Evolutionary conservation across 2,888 invertebrate species (phyloP), one percentile per base, ranked within the genome.

Genomic region (Ochropacha duplaris): DNA sequence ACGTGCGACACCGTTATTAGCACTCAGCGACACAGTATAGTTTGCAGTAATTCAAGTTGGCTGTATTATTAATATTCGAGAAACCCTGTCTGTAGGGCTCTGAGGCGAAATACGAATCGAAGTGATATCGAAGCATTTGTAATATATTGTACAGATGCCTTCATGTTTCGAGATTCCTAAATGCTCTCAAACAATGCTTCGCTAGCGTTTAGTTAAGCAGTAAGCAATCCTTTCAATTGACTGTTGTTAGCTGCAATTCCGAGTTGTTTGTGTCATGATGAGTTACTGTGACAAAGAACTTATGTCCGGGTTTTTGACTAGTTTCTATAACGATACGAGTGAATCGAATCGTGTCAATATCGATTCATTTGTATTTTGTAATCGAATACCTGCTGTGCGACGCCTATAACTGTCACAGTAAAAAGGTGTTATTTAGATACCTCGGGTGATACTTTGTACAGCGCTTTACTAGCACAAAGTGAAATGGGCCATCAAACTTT

Each of bases 1-100:
- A 58, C 60, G 63, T 58, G 55, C 24, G 50, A 49, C 55, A 54
- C 57, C 60, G 60, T 62, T 60, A 56, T 22, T 44, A 44, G 44
- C 44, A 44, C 8, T 44, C 19, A 19, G 16, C 16, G 44, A 44
- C 44, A 44, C 44, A 44, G 44, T 44, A 44, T 9, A 44, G 44
- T 19, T 44, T 44, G 19, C 44, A 44, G 44, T 44, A 44, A 44
- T 19, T 44, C 44, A 44, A 36, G 44, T 0, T 44, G 19, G 5
- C 39, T 39, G 36, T 36, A 36, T 14, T 14, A 36, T 36, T 36
- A 36, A 36, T 36, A 14, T 12, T 14, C 16, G 9, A 16, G 44
- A 44, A 44, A 16, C 19, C 9, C 44, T 0, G 39, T 39, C 16
- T 16, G 9, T 16, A 16, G 16, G 12, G 16, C n/a, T 39, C 39